These are phyloP conservation scores for Montifringilla adamsi DNA, from an alignment of 2,113 vertebrate species.

Conservation along the genomic window DNA sequence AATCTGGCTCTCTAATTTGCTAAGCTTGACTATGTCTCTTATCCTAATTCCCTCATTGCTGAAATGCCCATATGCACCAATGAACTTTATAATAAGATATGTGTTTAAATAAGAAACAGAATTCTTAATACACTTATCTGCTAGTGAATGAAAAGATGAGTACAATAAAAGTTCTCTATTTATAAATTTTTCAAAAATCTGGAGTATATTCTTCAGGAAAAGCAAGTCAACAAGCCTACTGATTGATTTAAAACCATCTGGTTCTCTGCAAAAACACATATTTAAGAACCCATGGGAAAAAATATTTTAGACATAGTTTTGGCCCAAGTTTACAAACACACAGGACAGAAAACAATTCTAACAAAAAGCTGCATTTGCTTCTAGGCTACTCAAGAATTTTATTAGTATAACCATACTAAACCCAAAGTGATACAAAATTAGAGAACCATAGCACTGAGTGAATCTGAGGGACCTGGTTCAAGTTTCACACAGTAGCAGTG, in stretches of 20 bases:
- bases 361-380: not conserved
- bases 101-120: not conserved
- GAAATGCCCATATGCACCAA: not conserved
- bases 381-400: not conserved
- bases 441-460: not conserved
- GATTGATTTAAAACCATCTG: not conserved
- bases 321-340: not conserved
- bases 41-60: not conserved
- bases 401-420: not conserved
- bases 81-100: not conserved
- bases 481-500: not conserved
- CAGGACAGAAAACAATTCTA: not conserved
- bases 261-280: not conserved
- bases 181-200: not conserved
- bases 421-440: not conserved
- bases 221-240: not conserved
- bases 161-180: not conserved
- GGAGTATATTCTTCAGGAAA: not conserved
- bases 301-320: not conserved
- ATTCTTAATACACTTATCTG: not conserved
- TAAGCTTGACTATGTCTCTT: not conserved
- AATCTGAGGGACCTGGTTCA: not conserved
- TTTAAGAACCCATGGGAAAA: not conserved
- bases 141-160: not conserved
- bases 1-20: not conserved